A percentile compares a stretch with the other conserved stretches of the same genome.
These are phyloP conservation scores for Ditula angustiorana DNA, from an alignment of 2,888 invertebrate genomes.

Conservation along the genomic window DNA sequence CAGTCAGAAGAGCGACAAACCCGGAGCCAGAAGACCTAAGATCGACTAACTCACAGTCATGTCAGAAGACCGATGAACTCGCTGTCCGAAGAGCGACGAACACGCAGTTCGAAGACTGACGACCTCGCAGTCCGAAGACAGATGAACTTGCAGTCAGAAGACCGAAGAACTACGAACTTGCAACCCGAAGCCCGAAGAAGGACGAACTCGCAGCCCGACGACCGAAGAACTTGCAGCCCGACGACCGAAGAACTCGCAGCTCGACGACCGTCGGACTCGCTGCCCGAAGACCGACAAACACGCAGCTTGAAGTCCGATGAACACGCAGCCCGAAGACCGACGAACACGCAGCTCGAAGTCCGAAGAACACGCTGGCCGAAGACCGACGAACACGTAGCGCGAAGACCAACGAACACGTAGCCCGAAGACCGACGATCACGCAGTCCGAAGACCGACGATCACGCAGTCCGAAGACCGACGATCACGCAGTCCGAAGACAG, in stretches of 20 bases:
- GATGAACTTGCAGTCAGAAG: constrained; percentile 16
- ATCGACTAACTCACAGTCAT: neutral
- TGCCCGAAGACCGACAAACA: neutral
- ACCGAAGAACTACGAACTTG: neutral
- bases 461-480: neutral
- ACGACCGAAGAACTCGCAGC: neutral
- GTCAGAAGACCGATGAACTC: constrained; percentile 3
- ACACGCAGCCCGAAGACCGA: constrained; percentile 1
- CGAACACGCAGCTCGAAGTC: neutral
- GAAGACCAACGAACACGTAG: neutral
- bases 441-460: neutral
- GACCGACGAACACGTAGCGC: neutral
- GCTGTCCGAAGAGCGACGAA: constrained; percentile 7
- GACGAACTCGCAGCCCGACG: constrained; percentile 4
- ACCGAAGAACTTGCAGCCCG: neutral
- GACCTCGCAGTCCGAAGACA: constrained; percentile 14
- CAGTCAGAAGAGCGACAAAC: constrained; percentile 7
- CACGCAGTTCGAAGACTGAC: constrained; percentile 10
- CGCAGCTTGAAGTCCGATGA: neutral
- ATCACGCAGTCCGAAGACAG: neutral
- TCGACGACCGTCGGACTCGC: neutral
- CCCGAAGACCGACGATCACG: constrained; percentile 7
- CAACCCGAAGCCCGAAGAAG: neutral
- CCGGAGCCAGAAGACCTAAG: constrained; percentile 8
- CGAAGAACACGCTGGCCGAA: neutral